phyloP scores from a whole-genome alignment of 2,888 invertebrate species.

The Sminthurides aquaticus region DNA sequence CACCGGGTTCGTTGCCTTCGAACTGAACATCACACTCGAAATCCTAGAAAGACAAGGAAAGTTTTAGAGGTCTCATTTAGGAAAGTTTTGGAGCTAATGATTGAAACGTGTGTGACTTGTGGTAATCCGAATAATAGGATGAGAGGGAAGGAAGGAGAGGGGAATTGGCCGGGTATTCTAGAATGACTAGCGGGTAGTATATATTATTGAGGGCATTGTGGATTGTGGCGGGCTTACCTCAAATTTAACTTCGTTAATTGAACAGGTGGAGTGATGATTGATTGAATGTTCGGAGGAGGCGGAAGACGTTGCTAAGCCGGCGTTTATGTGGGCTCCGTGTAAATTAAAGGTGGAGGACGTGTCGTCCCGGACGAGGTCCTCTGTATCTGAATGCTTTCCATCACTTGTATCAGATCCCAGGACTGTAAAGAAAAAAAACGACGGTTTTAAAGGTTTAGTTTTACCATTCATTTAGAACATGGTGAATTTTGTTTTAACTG shows the following conservation, averaged over 20 bases:
- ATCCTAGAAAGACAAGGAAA: slow-evolving; percentile 54
- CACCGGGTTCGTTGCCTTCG: slow-evolving; percentile 60
- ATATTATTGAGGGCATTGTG: neutral
- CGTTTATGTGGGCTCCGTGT: slow-evolving; percentile 43
- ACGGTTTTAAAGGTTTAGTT: slow-evolving; percentile 3
- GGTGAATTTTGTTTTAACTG: neutral
- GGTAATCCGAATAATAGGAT: neutral
- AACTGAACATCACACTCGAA: slow-evolving; percentile 82
- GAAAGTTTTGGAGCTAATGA: neutral
- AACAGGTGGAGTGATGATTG: slow-evolving; percentile 43
- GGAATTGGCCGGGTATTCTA: too few species aligned
- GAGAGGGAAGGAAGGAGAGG: neutral
- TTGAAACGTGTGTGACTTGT: neutral
- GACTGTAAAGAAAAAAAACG: slow-evolving; percentile 50
- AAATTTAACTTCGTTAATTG: slow-evolving; percentile 49
- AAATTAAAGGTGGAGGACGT: slow-evolving; percentile 39
- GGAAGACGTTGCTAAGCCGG: slow-evolving; percentile 36
- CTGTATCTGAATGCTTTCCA: slow-evolving; percentile 61
- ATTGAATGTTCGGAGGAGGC: slow-evolving; percentile 37
- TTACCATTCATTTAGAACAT: slow-evolving; percentile 2
- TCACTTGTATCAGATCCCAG: slow-evolving; percentile 51
- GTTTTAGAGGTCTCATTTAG: neutral
- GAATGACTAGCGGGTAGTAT: too few species aligned
- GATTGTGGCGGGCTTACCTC: slow-evolving; percentile 46
- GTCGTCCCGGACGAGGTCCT: slow-evolving; percentile 56